A percentile compares a stretch with the other conserved stretches of the same genome.
These are phyloP conservation scores for Odontamblyopus rebecca DNA, from an alignment of 2,797 vertebrate genomes.

Conservation along the genomic window DNA sequence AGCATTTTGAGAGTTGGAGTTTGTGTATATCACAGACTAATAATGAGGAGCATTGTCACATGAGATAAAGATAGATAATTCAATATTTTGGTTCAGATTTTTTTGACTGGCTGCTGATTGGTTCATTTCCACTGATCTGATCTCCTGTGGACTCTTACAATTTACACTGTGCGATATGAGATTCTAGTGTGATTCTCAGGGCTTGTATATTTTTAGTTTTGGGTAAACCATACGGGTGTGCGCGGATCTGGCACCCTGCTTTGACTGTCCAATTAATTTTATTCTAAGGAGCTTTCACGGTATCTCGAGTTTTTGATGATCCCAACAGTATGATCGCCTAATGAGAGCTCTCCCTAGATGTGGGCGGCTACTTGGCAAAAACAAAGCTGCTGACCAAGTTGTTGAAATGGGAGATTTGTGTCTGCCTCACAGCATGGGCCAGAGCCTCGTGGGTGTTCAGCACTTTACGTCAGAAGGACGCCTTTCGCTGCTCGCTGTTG, in stretches of 20 bases:
- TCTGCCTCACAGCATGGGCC: slow-evolving; percentile 41
- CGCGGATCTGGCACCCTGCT: slow-evolving; percentile 17
- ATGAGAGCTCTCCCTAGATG: slow-evolving; percentile 47
- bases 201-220: slow-evolving; percentile 38
- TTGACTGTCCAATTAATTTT: slow-evolving; percentile 44
- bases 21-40: too few relatives aligned
- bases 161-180: background rate
- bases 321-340: slow-evolving; percentile 51
- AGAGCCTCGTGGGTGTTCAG: slow-evolving; percentile 40
- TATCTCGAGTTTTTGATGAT: slow-evolving; percentile 47
- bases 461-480: slow-evolving; percentile 29
- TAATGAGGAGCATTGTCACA: too few relatives aligned
- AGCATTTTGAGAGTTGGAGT: too few relatives aligned
- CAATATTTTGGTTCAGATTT: too few relatives aligned
- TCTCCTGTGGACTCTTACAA: background rate
- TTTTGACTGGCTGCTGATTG: too few relatives aligned
- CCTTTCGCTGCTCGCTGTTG: slow-evolving; percentile 10
- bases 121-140: background rate
- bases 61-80: too few relatives aligned
- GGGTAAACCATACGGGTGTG: slow-evolving; percentile 22
- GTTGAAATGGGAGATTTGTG: slow-evolving; percentile 32
- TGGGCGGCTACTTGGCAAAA: slow-evolving; percentile 65
- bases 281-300: slow-evolving; percentile 28
- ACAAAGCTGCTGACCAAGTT: slow-evolving; percentile 63
- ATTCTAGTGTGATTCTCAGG: slow-evolving; percentile 7